Conservation (phyloP, 2,113 vertebrate genomes). For the Isurus oxyrinchus region DNA sequence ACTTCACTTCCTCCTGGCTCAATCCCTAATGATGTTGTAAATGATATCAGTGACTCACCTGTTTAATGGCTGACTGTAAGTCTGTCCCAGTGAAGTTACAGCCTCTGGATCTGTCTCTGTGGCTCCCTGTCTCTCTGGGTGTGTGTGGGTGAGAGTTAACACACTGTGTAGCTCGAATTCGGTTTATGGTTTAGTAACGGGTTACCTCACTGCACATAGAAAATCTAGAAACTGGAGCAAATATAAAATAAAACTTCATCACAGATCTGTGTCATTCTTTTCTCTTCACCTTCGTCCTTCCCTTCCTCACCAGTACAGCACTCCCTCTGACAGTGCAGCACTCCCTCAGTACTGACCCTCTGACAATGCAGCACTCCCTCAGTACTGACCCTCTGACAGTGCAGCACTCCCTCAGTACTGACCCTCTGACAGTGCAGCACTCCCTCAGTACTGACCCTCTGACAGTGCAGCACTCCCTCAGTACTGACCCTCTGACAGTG, state of each 20-base stretch:
- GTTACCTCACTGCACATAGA: neutral
- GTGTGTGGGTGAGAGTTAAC: neutral
- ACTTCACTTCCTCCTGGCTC: neutral
- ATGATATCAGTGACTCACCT: neutral
- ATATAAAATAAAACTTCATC: constrained; percentile 2
- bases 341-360: too few species aligned
- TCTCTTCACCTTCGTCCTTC: neutral
- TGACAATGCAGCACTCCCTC: too few species aligned
- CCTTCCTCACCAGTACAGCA: neutral
- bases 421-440: too few species aligned
- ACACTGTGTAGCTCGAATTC: neutral
- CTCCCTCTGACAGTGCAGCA: neutral
- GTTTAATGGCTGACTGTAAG: neutral
- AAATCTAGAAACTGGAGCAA: neutral
- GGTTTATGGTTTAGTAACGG: neutral
- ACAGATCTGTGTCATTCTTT: neutral
- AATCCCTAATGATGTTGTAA: neutral
- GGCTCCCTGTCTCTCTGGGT: too few species aligned
- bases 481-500: too few species aligned
- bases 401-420: too few species aligned
- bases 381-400: too few species aligned
- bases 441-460: too few species aligned
- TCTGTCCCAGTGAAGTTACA: neutral
- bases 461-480: too few species aligned
- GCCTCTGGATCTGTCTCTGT: too few species aligned